phyloP scores from a whole-genome alignment of 2,113 vertebrate genomes.

The Tenrec ecaudatus region DNA sequence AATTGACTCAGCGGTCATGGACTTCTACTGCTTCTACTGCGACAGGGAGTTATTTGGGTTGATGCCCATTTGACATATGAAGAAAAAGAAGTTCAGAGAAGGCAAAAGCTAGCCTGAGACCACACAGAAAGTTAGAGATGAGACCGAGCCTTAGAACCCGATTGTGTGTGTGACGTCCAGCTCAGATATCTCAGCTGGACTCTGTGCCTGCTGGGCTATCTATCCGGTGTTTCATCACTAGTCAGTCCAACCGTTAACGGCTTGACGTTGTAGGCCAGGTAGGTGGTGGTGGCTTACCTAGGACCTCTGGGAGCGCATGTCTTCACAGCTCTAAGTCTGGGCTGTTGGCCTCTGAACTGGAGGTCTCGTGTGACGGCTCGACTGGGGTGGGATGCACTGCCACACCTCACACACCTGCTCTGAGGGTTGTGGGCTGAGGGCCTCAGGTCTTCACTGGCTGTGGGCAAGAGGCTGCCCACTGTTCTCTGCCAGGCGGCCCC shows the following conservation, averaged over 20 bases:
- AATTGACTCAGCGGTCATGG: no score
- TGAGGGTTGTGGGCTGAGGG: no score
- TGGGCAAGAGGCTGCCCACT: not conserved
- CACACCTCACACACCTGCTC: accelerated
- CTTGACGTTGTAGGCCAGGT: not conserved
- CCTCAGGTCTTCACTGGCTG: not conserved
- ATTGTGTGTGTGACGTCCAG: not conserved
- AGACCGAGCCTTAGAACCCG: not conserved
- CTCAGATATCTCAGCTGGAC: not conserved
- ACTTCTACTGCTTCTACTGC: not conserved
- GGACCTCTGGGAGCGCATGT: not conserved
- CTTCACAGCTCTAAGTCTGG: not conserved
- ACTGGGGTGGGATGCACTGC: not conserved
- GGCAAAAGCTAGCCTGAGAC: not conserved
- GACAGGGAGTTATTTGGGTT: not conserved
- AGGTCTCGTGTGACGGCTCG: not conserved
- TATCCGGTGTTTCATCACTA: not conserved
- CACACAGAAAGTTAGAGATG: not conserved
- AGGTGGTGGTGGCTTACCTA: not conserved
- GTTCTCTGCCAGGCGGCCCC: not conserved
- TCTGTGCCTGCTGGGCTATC: not conserved
- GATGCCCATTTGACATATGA: not conserved
- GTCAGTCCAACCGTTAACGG: not conserved
- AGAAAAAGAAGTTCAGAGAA: slow-evolving; percentile 13
- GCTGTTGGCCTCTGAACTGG: not conserved